Evolutionary conservation across 2,888 invertebrate genomes (phyloP), one percentile per base, ranked within the genome.

Genomic region (Philonicus albiceps): DNA sequence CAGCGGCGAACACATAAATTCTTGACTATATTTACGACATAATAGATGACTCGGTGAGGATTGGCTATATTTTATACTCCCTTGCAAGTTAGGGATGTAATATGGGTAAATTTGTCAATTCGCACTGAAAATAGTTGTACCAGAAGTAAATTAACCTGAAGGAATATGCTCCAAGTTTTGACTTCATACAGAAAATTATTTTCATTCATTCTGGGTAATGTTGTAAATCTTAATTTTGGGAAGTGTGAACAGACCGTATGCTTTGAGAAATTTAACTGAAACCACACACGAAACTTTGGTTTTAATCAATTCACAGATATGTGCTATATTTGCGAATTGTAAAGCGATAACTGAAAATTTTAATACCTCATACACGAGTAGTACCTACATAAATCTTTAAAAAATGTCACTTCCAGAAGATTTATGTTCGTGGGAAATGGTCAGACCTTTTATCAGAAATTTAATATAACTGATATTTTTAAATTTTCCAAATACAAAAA

Each of bases 11-110:
- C 27, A 80, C 53, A 80, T 80, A 80, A 80, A 80, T 80, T 80
- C 53, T 53, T 53, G 49, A 31, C n/a, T 37, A 34, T 53, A 80
- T 80, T 53, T 80, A 49, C 53, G 80, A 53, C 80, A 55, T 43
- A 80, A 80, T 49, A 53, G 80, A 76, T 76, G 76, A 40, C 76
- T 76, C 19, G 80, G 49, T 80, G 80, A 80, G 80, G 80, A 80
- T 80, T 80, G 80, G 80, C 80, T 53, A 80, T 53, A 53, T 53
- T 80, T 80, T 80, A 49, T 8, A 49, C 7, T 53, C 22, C 40
- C 31, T 31, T 74, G 31, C 74, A 74, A 31, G 31, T 22, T 76
- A 64, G 22, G 76, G 40, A 40, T 16, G 11, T 19, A 76, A 64
- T 64, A 76, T 76, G 76, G 76, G 37, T 6, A 8, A 76, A 76